Conservation (phyloP, 2,797 vertebrate species). For the Tapera naevia region DNA sequence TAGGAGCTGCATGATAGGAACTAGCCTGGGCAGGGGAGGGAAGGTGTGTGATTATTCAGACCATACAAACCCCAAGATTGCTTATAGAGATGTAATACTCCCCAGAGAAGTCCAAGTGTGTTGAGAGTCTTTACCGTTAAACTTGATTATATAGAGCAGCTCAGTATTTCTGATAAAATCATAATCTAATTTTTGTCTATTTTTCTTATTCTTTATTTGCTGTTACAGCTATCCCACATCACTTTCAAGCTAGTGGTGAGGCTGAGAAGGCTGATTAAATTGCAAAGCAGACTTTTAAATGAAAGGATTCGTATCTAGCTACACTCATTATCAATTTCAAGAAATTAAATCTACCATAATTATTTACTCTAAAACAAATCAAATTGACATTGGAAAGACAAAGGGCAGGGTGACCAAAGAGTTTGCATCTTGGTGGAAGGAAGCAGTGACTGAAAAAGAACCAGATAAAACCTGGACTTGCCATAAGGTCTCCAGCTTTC, state of each 20-base stretch:
- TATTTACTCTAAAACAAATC: neutral
- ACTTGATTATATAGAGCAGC: neutral
- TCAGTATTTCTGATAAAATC: constrained; percentile 1
- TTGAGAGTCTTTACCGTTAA: neutral
- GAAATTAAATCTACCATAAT: constrained; percentile 28
- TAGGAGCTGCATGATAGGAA: neutral
- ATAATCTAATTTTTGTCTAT: neutral
- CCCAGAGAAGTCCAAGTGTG: neutral
- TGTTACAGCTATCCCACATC: neutral
- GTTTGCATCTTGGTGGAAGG: neutral
- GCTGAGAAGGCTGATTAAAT: constrained; percentile 40
- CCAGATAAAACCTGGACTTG: neutral
- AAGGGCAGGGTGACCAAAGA: neutral
- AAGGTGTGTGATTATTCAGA: neutral
- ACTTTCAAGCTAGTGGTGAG: neutral
- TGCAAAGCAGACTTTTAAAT: constrained; percentile 25
- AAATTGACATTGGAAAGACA: neutral
- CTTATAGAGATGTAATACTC: neutral
- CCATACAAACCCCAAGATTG: neutral
- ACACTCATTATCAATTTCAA: constrained; percentile 36
- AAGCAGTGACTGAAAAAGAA: neutral
- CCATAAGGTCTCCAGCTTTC: neutral
- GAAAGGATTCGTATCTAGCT: constrained; percentile 43
- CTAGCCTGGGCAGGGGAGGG: neutral
- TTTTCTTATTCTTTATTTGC: neutral